phyloP scores from a whole-genome alignment of 2,797 vertebrate species.

The Falco berigora region DNA sequence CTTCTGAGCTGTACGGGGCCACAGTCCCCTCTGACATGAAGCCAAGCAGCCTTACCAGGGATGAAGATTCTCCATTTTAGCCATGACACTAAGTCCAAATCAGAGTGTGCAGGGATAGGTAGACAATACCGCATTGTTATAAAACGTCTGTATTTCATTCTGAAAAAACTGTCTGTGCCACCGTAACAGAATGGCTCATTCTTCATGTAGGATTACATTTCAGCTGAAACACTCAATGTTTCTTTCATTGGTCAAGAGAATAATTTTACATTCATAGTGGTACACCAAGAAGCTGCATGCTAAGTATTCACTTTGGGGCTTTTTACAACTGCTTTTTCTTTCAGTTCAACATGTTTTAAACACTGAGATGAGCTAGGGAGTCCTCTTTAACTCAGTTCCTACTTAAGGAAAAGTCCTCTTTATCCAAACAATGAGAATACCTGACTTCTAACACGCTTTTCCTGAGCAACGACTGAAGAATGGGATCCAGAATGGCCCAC shows the following conservation, averaged over 20 bases:
- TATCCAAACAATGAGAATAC: background rate
- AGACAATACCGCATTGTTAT: background rate
- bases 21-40: background rate
- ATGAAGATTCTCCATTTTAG: background rate
- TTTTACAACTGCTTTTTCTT: background rate
- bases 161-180: background rate
- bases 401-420: background rate
- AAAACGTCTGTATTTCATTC: background rate
- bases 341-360: background rate
- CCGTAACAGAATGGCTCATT: background rate
- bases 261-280: background rate
- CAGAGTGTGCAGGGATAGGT: accelerated
- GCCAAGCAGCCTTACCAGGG: background rate
- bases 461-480: background rate
- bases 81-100: background rate
- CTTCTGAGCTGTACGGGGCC: background rate
- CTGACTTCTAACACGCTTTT: background rate
- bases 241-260: background rate
- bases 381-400: background rate
- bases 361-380: background rate
- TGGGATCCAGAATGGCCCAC: background rate
- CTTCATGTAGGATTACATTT: background rate
- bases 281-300: background rate
- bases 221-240: background rate
- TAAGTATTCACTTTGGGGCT: background rate